Conservation (phyloP, 1,140 invertebrate genomes). For the Drosophila setifemur region DNA sequence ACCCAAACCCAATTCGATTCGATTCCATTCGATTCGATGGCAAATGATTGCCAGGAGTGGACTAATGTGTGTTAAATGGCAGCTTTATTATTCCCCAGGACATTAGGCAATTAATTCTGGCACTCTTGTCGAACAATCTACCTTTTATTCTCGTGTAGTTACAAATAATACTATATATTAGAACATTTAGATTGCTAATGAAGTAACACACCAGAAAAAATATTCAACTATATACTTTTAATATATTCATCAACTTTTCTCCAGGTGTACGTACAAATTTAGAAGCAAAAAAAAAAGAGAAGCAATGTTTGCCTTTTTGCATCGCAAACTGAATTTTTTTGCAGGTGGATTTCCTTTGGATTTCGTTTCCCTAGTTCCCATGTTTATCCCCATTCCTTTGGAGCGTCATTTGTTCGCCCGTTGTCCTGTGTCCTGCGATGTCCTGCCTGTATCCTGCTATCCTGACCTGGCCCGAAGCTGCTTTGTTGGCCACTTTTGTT, state of each 20-base stretch:
- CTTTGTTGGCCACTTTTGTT: conserved; percentile 39
- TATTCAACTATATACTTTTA: neutral
- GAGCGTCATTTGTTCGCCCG: conserved; percentile 43
- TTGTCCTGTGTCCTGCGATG: conserved; percentile 29
- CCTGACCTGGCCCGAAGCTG: conserved; percentile 11
- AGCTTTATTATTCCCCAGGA: neutral
- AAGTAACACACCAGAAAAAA: too few species aligned
- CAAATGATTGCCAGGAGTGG: neutral
- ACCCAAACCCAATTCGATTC: too few species aligned
- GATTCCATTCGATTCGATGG: conserved; percentile 19
- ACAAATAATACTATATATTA: too few species aligned
- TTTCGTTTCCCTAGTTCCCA: too few species aligned
- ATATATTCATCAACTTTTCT: neutral
- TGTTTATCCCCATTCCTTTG: neutral
- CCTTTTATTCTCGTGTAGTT: too few species aligned
- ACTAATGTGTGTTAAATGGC: neutral
- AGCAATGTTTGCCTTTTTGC: conserved; percentile 16
- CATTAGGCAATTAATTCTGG: neutral
- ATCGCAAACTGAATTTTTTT: conserved; percentile 66
- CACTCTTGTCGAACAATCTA: too few species aligned
- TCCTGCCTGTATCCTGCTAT: conserved; percentile 12
- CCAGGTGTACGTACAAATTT: neutral
- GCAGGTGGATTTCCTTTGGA: conserved; percentile 29
- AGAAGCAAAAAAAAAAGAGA: neutral
- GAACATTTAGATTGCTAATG: too few species aligned